Percentiles rank a stretch among this genome's conserved stretches.
Evolutionary conservation across 1,140 invertebrate genomes (phyloP).

Genomic region (Trichoplusia ni): DNA sequence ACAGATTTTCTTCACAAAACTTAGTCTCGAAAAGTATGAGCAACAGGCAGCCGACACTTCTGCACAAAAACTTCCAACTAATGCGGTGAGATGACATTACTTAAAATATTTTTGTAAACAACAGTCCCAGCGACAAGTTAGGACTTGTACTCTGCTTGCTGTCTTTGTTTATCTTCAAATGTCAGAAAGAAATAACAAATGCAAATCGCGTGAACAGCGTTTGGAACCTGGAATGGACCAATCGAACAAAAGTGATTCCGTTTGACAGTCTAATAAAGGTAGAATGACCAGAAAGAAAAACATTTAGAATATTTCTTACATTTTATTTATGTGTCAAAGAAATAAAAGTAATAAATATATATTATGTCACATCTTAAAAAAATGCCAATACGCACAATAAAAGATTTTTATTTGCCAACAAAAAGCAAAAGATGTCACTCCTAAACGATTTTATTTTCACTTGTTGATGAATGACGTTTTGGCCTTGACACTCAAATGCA

Average conservation of each 20-base stretch:
- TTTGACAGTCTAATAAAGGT: not conserved
- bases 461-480: no score
- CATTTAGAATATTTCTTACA: no score
- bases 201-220: not conserved
- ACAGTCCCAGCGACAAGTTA: slow-evolving; percentile 3
- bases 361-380: no score
- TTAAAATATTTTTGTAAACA: not conserved
- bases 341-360: no score
- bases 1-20: not conserved
- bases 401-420: no score
- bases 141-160: not conserved
- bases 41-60: not conserved
- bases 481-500: no score
- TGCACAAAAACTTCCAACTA: slow-evolving; percentile 2
- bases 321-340: no score
- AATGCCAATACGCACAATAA: no score
- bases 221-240: not conserved
- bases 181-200: slow-evolving; percentile 13
- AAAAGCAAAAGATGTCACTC: no score
- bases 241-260: not conserved
- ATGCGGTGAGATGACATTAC: not conserved
- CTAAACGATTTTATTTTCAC: no score
- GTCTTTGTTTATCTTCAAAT: slow-evolving; percentile 3
- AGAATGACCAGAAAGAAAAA: no score
- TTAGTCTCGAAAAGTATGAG: not conserved